Percentiles rank a stretch among this genome's conserved stretches.
These are phyloP conservation scores for Ameiurus melas DNA, from an alignment of 2,113 vertebrate genomes.

Conservation along the genomic window DNA sequence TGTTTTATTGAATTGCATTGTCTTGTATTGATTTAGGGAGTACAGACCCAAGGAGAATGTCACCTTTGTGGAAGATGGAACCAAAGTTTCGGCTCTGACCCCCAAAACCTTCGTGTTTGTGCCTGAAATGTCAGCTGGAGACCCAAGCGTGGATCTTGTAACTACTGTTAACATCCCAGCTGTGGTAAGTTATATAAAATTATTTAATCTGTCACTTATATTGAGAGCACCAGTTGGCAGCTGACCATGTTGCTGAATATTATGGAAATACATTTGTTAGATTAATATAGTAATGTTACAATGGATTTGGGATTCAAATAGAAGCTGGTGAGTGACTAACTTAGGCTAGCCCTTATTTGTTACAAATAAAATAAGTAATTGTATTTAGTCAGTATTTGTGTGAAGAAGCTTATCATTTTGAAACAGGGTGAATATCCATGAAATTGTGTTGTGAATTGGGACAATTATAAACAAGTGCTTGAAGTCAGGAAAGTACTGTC, in stretches of 20 bases:
- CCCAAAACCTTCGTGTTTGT: slow-evolving; percentile 87
- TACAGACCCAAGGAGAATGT: slow-evolving; percentile 84
- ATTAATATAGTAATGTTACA: neutral
- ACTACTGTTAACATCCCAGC: slow-evolving; percentile 90
- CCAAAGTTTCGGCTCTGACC: slow-evolving; percentile 82
- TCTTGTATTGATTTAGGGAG: slow-evolving; percentile 71
- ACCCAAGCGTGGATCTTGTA: slow-evolving; percentile 80
- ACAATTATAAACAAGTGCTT: neutral
- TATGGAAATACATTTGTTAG: neutral
- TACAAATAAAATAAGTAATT: neutral
- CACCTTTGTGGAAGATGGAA: slow-evolving; percentile 82
- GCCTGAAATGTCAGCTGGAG: slow-evolving; percentile 81
- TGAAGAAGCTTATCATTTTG: neutral
- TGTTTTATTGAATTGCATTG: neutral
- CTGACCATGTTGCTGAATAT: neutral
- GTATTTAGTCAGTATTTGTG: neutral
- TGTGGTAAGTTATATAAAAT: slow-evolving; percentile 78
- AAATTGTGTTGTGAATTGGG: neutral
- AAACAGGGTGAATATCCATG: neutral
- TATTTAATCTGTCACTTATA: neutral
- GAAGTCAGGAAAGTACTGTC: neutral
- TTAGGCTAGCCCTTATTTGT: neutral
- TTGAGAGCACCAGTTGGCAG: neutral
- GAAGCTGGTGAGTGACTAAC: neutral
- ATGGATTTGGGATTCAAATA: neutral